Evolutionary conservation across 2,888 invertebrate genomes (phyloP), one percentile per base, ranked within the genome.

Genomic region (Chouioia cunea): DNA sequence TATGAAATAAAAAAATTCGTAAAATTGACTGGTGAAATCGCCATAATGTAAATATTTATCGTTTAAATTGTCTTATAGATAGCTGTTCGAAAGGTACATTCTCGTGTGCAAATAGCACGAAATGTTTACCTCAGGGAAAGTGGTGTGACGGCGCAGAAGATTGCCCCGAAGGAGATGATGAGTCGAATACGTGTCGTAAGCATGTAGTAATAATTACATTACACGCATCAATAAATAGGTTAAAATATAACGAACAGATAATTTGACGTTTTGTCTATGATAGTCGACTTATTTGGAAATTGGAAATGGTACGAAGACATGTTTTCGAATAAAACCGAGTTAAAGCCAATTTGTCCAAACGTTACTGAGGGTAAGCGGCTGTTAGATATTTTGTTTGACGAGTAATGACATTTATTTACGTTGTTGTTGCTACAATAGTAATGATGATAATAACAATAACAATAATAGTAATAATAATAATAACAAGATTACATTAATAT

Each of bases 61-160:
- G 16, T 62, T 52, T 6, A 47, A 23, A 59, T 48, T 59, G 0
- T 36, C 15, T 3, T 36, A 2, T 18, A 70, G 89, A 88, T 76
- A 81, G 85, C 50, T 89, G 89, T 78, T 88, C 88, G 82, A 83
- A 79, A 84, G 89, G 89, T 76, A 88, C 88, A 57, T 89, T 89
- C 78, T 83, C 86, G 54, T 90, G 90, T 76, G 81, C 84, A 72
- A 88, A 88, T 78, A 88, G 86, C 63, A 84, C 86, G 8, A 76
- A 84, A 68, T 90, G 90, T 78, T 86, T 89, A 67, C 87, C 88
- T 10, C 89, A 89, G 80, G 86, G 87, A 72, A 85, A 86, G 73
- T 87, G 88, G 82, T 90, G 90, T 80, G 87, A 90, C 78, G 82
- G 84, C 12, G 78, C 83, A 52, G 16, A 8, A 6, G 88, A 90